Evolutionary conservation across 1,140 invertebrate species (phyloP).

Genomic region (Bombus picipes): DNA sequence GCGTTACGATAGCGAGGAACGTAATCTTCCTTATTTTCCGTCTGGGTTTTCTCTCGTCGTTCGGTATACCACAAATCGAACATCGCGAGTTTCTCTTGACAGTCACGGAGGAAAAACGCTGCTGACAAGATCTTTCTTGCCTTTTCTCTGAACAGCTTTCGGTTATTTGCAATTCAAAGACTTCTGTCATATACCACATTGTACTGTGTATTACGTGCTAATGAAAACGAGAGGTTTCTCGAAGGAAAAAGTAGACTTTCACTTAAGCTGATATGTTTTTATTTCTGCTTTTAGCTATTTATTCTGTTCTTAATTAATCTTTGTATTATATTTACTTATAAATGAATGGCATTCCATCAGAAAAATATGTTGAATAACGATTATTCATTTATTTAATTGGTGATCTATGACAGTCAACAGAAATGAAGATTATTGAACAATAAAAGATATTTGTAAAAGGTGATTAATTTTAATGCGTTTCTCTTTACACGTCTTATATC

Average conservation of each 20-base stretch:
- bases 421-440: no score
- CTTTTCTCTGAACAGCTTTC: constrained; percentile 17
- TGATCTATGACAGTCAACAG: not conserved
- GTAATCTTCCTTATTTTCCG: constrained; percentile 47
- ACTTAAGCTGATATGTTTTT: not conserved
- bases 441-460: no score
- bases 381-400: not conserved
- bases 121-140: constrained; percentile 18
- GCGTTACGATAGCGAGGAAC: constrained; percentile 22
- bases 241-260: constrained; percentile 38
- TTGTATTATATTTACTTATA: not conserved
- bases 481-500: not conserved
- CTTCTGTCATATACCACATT: constrained; percentile 21
- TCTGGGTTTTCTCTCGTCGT: constrained; percentile 22
- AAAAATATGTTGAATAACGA: no score
- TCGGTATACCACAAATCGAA: constrained; percentile 9
- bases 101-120: not conserved
- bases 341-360: no score
- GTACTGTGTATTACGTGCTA: constrained; percentile 10
- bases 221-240: constrained; percentile 30
- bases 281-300: not conserved
- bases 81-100: not conserved
- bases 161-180: constrained; percentile 32
- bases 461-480: no score
- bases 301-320: not conserved